Percentiles rank a stretch among this genome's conserved stretches.
These are phyloP conservation scores for Siderastrea radians DNA, from an alignment of 92 coral and sea anemone genomes.

Conservation along the genomic window DNA sequence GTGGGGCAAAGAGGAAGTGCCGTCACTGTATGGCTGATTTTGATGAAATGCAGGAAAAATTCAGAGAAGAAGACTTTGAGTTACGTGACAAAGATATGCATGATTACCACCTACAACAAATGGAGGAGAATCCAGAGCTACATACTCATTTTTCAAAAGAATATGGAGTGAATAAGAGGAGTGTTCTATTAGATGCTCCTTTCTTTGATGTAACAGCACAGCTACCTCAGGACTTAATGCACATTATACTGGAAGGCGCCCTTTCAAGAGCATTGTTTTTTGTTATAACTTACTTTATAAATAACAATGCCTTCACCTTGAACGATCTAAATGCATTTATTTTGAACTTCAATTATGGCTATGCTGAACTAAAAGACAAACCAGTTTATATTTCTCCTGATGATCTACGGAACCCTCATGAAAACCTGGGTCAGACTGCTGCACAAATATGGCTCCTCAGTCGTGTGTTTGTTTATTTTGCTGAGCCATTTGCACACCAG, in stretches of 20 bases:
- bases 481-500: neutral
- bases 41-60: slow-evolving; percentile 34
- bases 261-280: neutral
- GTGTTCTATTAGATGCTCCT: slow-evolving; percentile 39
- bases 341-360: slow-evolving; percentile 8
- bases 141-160: slow-evolving; percentile 23
- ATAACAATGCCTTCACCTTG: neutral
- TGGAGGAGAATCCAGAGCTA: slow-evolving; percentile 21
- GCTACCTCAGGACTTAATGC: neutral
- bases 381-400: neutral
- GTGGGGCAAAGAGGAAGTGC: slow-evolving; percentile 54
- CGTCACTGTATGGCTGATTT: slow-evolving; percentile 58
- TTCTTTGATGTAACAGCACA: neutral
- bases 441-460: neutral
- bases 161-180: slow-evolving; percentile 43
- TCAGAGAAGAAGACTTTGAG: slow-evolving; percentile 43
- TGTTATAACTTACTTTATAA: neutral
- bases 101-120: neutral
- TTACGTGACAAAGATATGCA: slow-evolving; percentile 24
- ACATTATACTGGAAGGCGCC: slow-evolving; percentile 15
- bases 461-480: neutral
- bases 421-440: neutral
- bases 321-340: neutral
- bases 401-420: neutral
- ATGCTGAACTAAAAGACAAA: slow-evolving; percentile 15